A percentile compares a stretch with the other conserved stretches of the same genome.
These are phyloP conservation scores for Ptyas mucosa DNA, from an alignment of 2,113 vertebrate genomes.

Conservation along the genomic window DNA sequence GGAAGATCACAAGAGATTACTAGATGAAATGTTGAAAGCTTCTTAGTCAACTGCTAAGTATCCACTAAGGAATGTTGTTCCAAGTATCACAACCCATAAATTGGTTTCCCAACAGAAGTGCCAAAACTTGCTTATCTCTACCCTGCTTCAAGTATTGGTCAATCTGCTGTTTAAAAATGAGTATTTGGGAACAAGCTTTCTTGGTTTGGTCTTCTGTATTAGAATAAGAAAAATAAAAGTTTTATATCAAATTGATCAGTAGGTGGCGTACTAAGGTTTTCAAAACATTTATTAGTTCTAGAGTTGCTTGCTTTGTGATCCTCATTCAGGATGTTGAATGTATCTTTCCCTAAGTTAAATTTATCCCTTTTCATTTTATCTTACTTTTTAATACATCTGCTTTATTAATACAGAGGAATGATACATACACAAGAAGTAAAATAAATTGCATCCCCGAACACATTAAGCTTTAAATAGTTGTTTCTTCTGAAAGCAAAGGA, in stretches of 20 bases:
- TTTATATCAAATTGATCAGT: slow-evolving; percentile 27
- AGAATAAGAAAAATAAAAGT: not conserved
- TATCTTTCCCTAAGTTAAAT: not conserved
- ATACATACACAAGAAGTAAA: not conserved
- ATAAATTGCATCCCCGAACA: not conserved
- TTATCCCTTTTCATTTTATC: not conserved
- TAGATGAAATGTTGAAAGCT: not conserved
- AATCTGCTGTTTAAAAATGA: not conserved
- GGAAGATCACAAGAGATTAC: not conserved
- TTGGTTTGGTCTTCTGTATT: not conserved
- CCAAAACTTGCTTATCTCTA: not conserved
- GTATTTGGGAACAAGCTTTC: not conserved
- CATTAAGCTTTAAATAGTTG: not conserved
- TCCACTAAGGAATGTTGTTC: not conserved
- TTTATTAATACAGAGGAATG: not conserved
- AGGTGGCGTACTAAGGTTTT: slow-evolving; percentile 62
- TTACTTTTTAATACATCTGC: not conserved
- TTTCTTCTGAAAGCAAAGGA: not conserved
- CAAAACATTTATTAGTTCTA: not conserved
- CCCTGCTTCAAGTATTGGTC: not conserved
- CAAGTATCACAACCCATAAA: not conserved
- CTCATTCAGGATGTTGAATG: not conserved
- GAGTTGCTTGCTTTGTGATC: not conserved
- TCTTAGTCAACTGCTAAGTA: not conserved
- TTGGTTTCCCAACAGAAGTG: not conserved